Evolutionary conservation across 2,113 vertebrate genomes (phyloP), one percentile per base, ranked within the genome.

Genomic region (Plecturocebus donacophilus): DNA sequence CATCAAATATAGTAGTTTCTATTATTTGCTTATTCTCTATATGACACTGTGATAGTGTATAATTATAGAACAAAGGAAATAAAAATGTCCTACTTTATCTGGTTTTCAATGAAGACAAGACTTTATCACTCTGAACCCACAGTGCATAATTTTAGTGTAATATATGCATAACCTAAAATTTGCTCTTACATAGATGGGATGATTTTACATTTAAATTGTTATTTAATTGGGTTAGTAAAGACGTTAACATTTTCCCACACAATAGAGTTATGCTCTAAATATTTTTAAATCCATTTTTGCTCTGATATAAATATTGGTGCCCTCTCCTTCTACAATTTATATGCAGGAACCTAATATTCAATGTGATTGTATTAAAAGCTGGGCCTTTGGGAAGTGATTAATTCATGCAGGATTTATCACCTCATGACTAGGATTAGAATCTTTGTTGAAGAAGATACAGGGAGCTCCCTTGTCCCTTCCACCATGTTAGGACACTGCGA

Each of bases 81-180:
- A 38, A 93, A 14, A 35, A 49, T 81, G 84, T 88, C 27, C 70
- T 80, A 77, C 1, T 56, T 47, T 58, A n/a, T 87, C 23, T 84
- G 17, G 3, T 8, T 88, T 97, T 95, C 61, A 84, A 87, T 40
- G 84, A 1, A 71, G 12, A 83, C 4, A 70, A 75, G 21, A 91
- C 25, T 68, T 52, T 68, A 66, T 73, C 47, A 70, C 8, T 58
- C 40, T 91, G n/a, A 92, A 82, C 88, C 2, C 40, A 77, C 1
- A 47, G 17, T 30, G 2, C 4, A 9, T 30, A 45, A 86, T 83
- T 56, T 84, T n/a, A 61, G 2, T 68, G 5, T 75, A 47, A 91
- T 2, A 68, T 40, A 30, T 23, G 5, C 1, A 42, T 4, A 23
- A 58, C 14, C 0, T 64, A 66, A 94, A 45, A 2, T 0, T 76